A percentile compares a stretch with the other conserved stretches of the same genome.
Conservation (phyloP, 2,113 vertebrate genomes). For the Peromyscus maniculatus region DNA sequence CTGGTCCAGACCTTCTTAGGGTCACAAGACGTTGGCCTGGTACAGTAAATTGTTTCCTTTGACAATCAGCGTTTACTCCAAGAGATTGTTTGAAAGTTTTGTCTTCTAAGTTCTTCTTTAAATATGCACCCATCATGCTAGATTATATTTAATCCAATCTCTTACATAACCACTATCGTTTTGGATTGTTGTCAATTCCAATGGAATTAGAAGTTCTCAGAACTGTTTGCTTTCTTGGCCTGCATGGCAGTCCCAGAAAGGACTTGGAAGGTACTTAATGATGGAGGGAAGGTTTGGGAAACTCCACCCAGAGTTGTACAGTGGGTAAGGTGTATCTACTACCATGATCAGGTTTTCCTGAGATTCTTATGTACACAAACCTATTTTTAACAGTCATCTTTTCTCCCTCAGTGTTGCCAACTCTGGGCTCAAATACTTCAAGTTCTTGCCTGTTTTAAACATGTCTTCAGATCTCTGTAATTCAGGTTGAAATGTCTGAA, state of each 20-base stretch:
- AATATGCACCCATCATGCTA: slow-evolving; percentile 87
- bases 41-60: slow-evolving; percentile 86
- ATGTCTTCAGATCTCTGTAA: slow-evolving; percentile 78
- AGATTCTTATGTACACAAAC: slow-evolving; percentile 75
- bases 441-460: slow-evolving; percentile 77
- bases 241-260: slow-evolving; percentile 64
- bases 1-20: slow-evolving; percentile 74
- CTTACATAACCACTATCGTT: slow-evolving; percentile 89
- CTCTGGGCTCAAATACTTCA: slow-evolving; percentile 77
- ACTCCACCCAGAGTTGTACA: slow-evolving; percentile 61
- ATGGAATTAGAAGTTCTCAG: slow-evolving; percentile 88
- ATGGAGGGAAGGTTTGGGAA: slow-evolving; percentile 78
- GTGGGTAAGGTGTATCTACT: slow-evolving; percentile 80
- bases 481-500: slow-evolving; percentile 80
- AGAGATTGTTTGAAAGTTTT: slow-evolving; percentile 85
- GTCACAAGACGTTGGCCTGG: slow-evolving; percentile 83
- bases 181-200: slow-evolving; percentile 85
- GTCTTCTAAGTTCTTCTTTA: slow-evolving; percentile 88
- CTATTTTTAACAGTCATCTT: slow-evolving; percentile 71
- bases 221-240: slow-evolving; percentile 86
- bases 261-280: slow-evolving; percentile 79
- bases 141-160: slow-evolving; percentile 89
- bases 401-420: slow-evolving; percentile 78
- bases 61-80: slow-evolving; percentile 82
- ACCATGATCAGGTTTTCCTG: slow-evolving; percentile 76